Evolutionary conservation across 1,140 invertebrate species (phyloP), one percentile per base, ranked within the genome.

Genomic region (Seison nebaliae): DNA sequence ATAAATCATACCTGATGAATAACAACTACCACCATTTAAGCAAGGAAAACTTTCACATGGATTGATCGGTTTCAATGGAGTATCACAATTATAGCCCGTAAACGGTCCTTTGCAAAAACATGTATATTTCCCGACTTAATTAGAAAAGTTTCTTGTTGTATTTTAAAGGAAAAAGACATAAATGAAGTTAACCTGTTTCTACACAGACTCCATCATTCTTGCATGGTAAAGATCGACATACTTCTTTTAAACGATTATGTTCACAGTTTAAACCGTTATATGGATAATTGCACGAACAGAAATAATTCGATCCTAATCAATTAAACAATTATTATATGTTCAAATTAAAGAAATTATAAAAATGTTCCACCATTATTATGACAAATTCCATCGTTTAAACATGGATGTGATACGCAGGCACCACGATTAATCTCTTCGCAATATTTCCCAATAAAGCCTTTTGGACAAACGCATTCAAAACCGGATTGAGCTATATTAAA

Each of bases 271-370:
- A 63, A 0, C 80, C 80, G 1, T 73, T 77, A 57, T 74, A 86
- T n/a, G 76, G 74, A 53, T 80, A 88, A 28, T 69, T 65, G 58
- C 81, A 88, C n/a, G n/a, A n/a, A n/a, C n/a, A n/a, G n/a, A n/a
- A n/a, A n/a, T n/a, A n/a, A n/a, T n/a, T n/a, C n/a, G n/a, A n/a
- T n/a, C n/a, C n/a, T n/a, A n/a, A n/a, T n/a, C n/a, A n/a, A n/a
- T n/a, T n/a, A n/a, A n/a, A n/a, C n/a, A n/a, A n/a, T n/a, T n/a
- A n/a, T n/a, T n/a, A n/a, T 21, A 16, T 17, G 22, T 22, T 19
- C n/a, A 29, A 29, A 12, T 16, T 22, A 28, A 16, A 16, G 30
- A 35, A 15, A 17, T 2, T 7, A 11, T 11, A 4, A 5, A 9
- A 31, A 45, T 20, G 18, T 7, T 12, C 18, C 30, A 35, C 21